Base-by-base conservation (phyloP, 2,888 invertebrate genomes). In the Incurvaria masculella region DNA sequence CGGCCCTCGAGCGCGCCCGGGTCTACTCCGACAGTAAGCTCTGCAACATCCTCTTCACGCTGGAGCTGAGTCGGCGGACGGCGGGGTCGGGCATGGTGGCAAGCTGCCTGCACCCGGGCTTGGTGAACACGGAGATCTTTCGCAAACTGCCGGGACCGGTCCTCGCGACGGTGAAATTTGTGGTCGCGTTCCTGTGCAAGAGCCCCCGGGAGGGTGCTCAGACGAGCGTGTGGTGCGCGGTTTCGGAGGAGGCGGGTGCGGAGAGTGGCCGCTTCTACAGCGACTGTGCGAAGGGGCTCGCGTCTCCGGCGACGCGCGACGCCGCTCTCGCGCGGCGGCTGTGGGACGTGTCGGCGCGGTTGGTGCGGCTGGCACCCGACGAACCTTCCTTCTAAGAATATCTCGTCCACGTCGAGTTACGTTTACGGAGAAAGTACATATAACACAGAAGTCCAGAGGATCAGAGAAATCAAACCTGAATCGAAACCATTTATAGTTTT, bases 31-130 rank as follows among this genome's bases (percentile, higher is more conserved):
- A 73, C 52, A 76, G 76, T 52, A 92, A 92, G 53, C 85, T 91
- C 82, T 83, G 88, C 53, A 83, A 86, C 56, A 81, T 89, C 1
- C 84, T 90, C 0, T 84, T 85, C 55, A 85, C 89, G 0, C 70
- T 81, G 38, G 92, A 92, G n/a, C 62, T 91, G 11, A 85, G 86
- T 40, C 82, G 83, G 68, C 81, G 81, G 3, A 59, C 91, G 57
- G 75, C 78, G 55, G 66, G 83, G 10, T 69, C 83, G 2, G 83
- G 83, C 44, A 85, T 93, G 0, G 86, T 88, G 0, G 87, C 85
- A 0, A 93, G 93, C 61, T 87, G 85, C 54, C 79, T 93, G 18
- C 93, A 94, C 69, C 94, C 94, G 0, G 94, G 94, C 4, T 82
- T 89, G 63, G 89, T 92, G 27, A 88, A 89, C 54, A 88, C 89